Evolutionary conservation across 64 coral and sea anemone species (phyloP).

Genomic region (Catalaphyllia jardinei): DNA sequence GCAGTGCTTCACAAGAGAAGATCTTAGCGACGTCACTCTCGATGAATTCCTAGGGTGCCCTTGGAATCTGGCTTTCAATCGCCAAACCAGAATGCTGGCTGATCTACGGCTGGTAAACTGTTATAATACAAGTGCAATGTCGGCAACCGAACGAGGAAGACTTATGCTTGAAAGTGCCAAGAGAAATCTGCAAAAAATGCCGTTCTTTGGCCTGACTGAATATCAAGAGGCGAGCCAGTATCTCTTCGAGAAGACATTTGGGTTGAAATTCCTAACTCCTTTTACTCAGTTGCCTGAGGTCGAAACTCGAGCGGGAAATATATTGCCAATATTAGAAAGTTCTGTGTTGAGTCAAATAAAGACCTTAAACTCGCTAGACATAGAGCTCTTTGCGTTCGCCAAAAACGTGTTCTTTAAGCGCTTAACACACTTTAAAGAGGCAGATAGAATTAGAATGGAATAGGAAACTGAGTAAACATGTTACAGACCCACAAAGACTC

Average conservation of each 20-base stretch:
- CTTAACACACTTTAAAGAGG: constrained; percentile 47
- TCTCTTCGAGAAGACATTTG: constrained; percentile 93
- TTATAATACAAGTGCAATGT: constrained; percentile 59
- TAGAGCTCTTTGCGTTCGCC: constrained; percentile 49
- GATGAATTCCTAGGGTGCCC: constrained; percentile 64
- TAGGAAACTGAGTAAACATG: not conserved
- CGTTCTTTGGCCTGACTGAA: constrained; percentile 90
- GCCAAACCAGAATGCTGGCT: constrained; percentile 91
- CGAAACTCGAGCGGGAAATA: constrained; percentile 28
- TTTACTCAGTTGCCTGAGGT: constrained; percentile 57
- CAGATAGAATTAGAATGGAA: not conserved
- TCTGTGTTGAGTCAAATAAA: not conserved
- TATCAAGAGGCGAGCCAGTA: constrained; percentile 91
- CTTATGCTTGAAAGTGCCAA: constrained; percentile 80
- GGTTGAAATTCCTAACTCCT: constrained; percentile 64
- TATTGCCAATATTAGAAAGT: constrained; percentile 16
- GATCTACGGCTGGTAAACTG: constrained; percentile 82
- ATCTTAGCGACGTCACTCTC: constrained; percentile 70
- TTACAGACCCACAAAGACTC: too few relatives aligned
- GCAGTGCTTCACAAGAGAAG: constrained; percentile 66
- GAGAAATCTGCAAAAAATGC: constrained; percentile 74
- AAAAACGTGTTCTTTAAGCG: constrained; percentile 63
- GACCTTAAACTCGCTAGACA: constrained; percentile 53
- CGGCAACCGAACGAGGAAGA: constrained; percentile 37
- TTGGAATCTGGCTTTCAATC: constrained; percentile 90